Percentiles rank a stretch among this genome's conserved stretches.
These are phyloP conservation scores for Rhinoptilus africanus DNA, from an alignment of 2,113 vertebrate species.

Conservation along the genomic window DNA sequence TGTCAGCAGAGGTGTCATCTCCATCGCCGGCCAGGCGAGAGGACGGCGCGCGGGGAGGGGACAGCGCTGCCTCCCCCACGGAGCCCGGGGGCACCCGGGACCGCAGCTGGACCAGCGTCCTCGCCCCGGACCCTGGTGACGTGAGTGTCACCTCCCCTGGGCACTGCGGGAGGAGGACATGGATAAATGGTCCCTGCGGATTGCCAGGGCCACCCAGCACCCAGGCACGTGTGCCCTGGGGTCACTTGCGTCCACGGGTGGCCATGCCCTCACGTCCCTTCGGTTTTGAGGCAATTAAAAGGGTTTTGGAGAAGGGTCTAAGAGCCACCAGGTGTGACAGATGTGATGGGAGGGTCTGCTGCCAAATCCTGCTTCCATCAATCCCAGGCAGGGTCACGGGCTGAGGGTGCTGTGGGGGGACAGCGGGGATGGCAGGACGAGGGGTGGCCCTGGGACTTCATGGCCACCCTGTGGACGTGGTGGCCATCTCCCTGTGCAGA, in stretches of 20 bases:
- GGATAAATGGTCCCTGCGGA: neutral
- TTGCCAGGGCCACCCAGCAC: neutral
- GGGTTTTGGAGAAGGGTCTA: neutral
- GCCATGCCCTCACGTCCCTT: neutral
- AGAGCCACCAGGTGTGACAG: neutral
- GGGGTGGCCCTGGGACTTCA: too few species aligned
- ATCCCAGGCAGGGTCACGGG: neutral
- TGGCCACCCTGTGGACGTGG: neutral
- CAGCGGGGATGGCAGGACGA: neutral
- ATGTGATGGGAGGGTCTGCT: neutral
- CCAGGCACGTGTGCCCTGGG: rapidly evolving
- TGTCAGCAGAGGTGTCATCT: neutral
- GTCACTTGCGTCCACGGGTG: neutral
- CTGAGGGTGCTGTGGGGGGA: neutral
- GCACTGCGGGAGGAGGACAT: neutral
- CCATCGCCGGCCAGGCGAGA: neutral
- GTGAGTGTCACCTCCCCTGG: neutral
- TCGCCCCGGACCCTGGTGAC: neutral
- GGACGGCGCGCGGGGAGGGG: neutral
- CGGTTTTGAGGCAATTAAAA: neutral
- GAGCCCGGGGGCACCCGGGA: neutral
- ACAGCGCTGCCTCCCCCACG: rapidly evolving
- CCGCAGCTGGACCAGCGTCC: neutral
- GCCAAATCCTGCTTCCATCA: neutral
- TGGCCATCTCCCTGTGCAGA: neutral